Percentiles rank a stretch among this genome's conserved stretches.
Conservation (phyloP, 2,113 vertebrate species). For the Colossoma macropomum region DNA sequence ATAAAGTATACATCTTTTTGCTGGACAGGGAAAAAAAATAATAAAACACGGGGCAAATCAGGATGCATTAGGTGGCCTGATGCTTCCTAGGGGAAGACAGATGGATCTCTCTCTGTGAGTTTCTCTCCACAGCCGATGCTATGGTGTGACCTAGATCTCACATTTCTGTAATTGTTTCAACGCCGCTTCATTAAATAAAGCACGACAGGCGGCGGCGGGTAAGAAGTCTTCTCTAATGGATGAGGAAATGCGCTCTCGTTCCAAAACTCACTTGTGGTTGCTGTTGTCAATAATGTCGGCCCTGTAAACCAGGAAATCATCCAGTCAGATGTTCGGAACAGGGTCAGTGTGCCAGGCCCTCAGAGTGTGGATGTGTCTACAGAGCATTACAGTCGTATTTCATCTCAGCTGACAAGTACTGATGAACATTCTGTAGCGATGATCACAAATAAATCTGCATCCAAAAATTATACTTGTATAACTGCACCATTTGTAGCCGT, state of each 20-base stretch:
- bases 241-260: background rate
- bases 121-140: background rate
- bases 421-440: background rate
- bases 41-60: background rate
- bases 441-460: background rate
- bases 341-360: background rate
- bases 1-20: background rate
- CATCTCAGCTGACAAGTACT: background rate
- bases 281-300: background rate
- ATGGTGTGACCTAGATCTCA: conserved; percentile 16
- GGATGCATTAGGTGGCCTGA: conserved; percentile 53
- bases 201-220: background rate
- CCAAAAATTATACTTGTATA: background rate
- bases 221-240: background rate
- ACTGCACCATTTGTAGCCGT: background rate
- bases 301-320: background rate
- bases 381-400: background rate
- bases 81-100: conserved; percentile 17
- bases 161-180: conserved; percentile 23
- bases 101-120: background rate
- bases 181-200: background rate
- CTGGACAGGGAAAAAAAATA: background rate
- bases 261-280: conserved; percentile 18
- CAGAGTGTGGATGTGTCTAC: conserved; percentile 3
- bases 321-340: conserved; percentile 12